Evolutionary conservation across 2,797 vertebrate species (phyloP), one percentile per base, ranked within the genome.

Genomic region (Argyrosomus regius): DNA sequence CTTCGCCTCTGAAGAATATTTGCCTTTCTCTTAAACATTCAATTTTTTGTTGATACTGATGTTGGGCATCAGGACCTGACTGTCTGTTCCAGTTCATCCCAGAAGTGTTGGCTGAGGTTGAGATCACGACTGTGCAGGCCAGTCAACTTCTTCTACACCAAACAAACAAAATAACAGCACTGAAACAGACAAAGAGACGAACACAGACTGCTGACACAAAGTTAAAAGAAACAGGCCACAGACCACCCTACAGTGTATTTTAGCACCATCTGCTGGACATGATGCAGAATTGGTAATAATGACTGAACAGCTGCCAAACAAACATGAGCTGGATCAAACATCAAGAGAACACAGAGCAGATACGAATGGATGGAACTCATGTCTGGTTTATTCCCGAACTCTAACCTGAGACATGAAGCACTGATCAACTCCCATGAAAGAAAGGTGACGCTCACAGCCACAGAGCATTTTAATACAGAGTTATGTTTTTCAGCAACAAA

Each of bases 261-360:
- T 39, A 62, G 11, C 84, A 20, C 75, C 84, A 76, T 71, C 87
- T 85, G 60, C 71, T 81, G 82, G 68, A 74, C 56, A 24, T 4
- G 3, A 43, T 11, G 50, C 3, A 16, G 9, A 12, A 49, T 16
- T 53, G 12, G 4, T 52, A 46, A 41, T 5, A 11, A 43, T 3
- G 16, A 16, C 16, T 18, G 1, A 16, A 24, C 24, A 56, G n/a
- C 24, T 13, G 43, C 11, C 13, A 45, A 63, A 20, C 11, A 28
- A 59, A 59, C 20, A 49, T 12, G 3, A 48, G 8, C 35, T 39
- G 35, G 35, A 39, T 39, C 8, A 39, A 9, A 35, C 35, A 35
- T 35, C 35, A 8, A 35, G 6, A 35, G 6, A 35, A 35, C 31
- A 7, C 31, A 35, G 31, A 35, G 31, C 6, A 35, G 31, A 35